phyloP scores from a whole-genome alignment of 2,113 vertebrate genomes.

The Leptosomus discolor region DNA sequence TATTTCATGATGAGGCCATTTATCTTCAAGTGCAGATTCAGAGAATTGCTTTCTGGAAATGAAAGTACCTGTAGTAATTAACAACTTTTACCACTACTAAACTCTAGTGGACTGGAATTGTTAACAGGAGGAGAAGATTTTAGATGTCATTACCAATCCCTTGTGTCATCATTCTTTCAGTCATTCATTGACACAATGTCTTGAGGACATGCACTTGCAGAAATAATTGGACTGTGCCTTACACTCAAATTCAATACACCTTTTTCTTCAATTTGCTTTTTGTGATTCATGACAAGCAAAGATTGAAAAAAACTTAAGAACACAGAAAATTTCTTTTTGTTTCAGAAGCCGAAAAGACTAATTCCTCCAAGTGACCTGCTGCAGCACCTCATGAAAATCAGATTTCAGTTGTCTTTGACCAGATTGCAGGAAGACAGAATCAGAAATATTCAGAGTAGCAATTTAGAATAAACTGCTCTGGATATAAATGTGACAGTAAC shows the following conservation, averaged over 20 bases:
- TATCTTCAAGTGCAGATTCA: neutral
- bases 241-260: neutral
- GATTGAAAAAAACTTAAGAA: neutral
- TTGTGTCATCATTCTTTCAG: neutral
- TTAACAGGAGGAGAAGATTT: neutral
- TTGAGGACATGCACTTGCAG: neutral
- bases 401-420: neutral
- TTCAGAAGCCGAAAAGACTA: neutral
- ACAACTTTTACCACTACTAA: neutral
- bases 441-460: neutral
- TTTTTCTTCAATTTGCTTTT: neutral
- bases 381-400: neutral
- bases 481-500: neutral
- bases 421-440: neutral
- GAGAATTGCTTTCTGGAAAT: neutral
- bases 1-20: neutral
- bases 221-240: neutral
- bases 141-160: neutral
- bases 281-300: neutral
- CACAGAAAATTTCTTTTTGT: neutral
- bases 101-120: neutral
- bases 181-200: neutral
- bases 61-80: neutral
- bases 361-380: neutral
- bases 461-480: neutral